Evolutionary conservation across 2,113 vertebrate genomes (phyloP).

Genomic region (Furnarius figulus): DNA sequence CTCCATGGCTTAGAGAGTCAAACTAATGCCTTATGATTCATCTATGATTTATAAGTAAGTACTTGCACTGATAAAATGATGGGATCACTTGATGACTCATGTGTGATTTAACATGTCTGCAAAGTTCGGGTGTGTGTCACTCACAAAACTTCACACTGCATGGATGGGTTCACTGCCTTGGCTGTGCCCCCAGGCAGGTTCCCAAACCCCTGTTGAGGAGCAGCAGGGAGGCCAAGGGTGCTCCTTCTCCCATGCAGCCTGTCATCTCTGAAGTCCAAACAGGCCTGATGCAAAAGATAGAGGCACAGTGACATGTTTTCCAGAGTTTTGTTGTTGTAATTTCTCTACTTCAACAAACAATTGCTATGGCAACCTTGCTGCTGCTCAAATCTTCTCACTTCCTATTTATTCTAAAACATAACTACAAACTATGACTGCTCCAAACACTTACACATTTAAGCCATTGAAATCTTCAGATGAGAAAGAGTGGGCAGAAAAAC

Average conservation of each 20-base stretch:
- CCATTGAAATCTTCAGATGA: neutral
- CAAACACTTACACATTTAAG: neutral
- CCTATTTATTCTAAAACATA: slow-evolving; percentile 46
- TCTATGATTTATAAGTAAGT: neutral
- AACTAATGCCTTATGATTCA: slow-evolving; percentile 19
- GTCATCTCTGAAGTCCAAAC: neutral
- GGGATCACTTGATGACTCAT: neutral
- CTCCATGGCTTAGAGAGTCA: neutral
- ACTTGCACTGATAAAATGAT: neutral
- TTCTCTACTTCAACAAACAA: slow-evolving; percentile 28
- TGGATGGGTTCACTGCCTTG: neutral
- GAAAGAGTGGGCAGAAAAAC: neutral
- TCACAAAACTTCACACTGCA: neutral
- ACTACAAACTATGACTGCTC: neutral
- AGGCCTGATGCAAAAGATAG: neutral
- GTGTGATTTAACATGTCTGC: neutral
- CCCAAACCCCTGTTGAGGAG: neutral
- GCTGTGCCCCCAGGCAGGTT: neutral
- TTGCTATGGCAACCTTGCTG: slow-evolving; percentile 56
- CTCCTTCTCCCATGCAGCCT: neutral
- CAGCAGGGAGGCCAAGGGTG: neutral
- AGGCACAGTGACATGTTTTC: neutral
- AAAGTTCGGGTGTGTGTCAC: neutral
- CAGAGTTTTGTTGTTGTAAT: neutral
- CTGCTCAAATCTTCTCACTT: slow-evolving; percentile 20